Evolutionary conservation across 2,888 invertebrate species (phyloP).

Genomic region (Tetragonula carbonaria): DNA sequence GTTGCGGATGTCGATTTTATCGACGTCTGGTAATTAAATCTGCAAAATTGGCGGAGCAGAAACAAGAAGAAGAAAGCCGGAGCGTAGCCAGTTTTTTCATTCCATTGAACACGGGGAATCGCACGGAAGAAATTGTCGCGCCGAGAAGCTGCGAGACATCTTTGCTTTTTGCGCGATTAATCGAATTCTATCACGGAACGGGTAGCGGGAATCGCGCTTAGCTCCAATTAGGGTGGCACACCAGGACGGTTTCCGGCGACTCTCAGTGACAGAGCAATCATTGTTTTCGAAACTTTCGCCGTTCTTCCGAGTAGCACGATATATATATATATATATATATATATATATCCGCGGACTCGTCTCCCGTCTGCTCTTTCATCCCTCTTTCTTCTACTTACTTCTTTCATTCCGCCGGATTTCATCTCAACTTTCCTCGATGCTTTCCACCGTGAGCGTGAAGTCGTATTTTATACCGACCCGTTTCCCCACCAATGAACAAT

Average conservation of each 20-base stretch:
- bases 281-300: constrained; percentile 58
- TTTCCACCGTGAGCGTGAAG: constrained; percentile 16
- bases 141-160: constrained; percentile 23
- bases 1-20: neutral
- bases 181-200: constrained; percentile 15
- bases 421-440: constrained; percentile 42
- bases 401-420: constrained; percentile 13
- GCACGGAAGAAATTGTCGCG: neutral
- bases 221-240: constrained; percentile 55
- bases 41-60: constrained; percentile 10
- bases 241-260: constrained; percentile 29
- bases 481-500: constrained; percentile 59
- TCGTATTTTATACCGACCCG: constrained; percentile 61
- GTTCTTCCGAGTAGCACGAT: neutral
- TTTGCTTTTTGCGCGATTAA: constrained; percentile 31
- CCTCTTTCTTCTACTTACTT: neutral
- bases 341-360: constrained; percentile 11
- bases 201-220: constrained; percentile 26
- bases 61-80: neutral
- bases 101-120: neutral
- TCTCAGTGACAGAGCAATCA: constrained; percentile 52
- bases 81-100: neutral
- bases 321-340: neutral
- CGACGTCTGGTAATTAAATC: constrained; percentile 29
- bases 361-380: neutral